These are phyloP conservation scores for Clitarchus hookeri DNA, from an alignment of 2,888 invertebrate genomes.

Conservation along the genomic window DNA sequence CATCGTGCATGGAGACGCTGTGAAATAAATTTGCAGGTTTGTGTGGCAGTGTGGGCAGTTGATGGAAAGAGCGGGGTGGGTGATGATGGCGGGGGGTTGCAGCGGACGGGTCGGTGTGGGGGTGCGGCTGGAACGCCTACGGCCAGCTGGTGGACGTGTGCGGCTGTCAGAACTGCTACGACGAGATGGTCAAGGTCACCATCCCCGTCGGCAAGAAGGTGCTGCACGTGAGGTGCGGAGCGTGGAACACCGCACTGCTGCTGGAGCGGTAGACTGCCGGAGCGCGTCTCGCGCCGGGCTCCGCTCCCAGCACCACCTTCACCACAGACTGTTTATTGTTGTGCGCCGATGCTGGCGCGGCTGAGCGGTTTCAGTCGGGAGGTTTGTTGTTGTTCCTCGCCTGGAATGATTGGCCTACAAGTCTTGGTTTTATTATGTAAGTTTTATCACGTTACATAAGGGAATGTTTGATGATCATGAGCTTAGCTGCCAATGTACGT, in stretches of 20 bases:
- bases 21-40: no score
- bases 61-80: neutral
- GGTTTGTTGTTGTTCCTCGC: no score
- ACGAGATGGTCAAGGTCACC: constrained; percentile 23
- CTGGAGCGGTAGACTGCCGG: neutral
- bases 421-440: neutral
- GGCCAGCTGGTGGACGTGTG: constrained; percentile 68
- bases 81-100: constrained; percentile 36
- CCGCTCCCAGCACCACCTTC: neutral
- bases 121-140: constrained; percentile 81
- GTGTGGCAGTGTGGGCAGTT: no score
- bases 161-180: neutral
- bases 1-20: no score
- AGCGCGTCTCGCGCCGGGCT: no score
- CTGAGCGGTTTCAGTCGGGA: no score
- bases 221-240: constrained; percentile 27
- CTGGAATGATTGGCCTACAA: neutral
- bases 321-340: neutral
- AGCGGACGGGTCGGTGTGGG: constrained; percentile 71
- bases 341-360: neutral
- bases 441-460: neutral
- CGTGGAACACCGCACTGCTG: constrained; percentile 31
- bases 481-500: neutral
- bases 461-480: neutral
- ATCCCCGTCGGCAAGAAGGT: neutral